Conservation (phyloP, 2,113 vertebrate genomes). For the Nothocercus julius region DNA sequence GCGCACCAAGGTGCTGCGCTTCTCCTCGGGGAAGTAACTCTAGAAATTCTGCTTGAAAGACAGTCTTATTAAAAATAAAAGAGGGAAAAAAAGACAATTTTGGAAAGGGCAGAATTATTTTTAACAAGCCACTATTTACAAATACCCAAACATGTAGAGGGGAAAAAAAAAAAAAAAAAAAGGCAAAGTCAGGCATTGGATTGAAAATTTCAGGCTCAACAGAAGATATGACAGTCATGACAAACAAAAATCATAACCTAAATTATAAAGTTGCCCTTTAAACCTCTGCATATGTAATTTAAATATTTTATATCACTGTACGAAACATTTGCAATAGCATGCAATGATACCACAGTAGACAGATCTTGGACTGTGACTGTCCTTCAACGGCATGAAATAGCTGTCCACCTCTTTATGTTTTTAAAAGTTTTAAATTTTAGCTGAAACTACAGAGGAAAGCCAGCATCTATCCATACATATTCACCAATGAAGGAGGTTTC, state of each 20-base stretch:
- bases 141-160: not conserved
- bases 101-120: not conserved
- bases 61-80: not conserved
- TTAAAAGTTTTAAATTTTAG: not conserved
- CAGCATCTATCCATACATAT: not conserved
- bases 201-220: not conserved
- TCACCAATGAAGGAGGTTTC: not conserved
- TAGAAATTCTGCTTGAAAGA: not conserved
- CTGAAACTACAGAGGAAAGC: not conserved
- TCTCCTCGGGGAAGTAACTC: not conserved
- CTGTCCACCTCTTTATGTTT: not conserved
- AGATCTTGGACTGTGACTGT: not conserved
- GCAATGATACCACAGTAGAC: not conserved
- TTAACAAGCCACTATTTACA: not conserved
- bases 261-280: not conserved
- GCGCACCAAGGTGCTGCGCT: too few species aligned
- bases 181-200: not conserved
- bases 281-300: not conserved
- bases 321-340: not conserved
- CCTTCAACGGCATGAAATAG: not conserved
- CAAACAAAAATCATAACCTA: not conserved
- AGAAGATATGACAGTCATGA: not conserved
- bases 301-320: not conserved
- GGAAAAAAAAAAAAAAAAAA: not conserved
- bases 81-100: not conserved